Percentiles rank a stretch among this genome's conserved stretches.
Conservation (phyloP, 2,797 vertebrate genomes). For the Coranthus polyacanthus region DNA sequence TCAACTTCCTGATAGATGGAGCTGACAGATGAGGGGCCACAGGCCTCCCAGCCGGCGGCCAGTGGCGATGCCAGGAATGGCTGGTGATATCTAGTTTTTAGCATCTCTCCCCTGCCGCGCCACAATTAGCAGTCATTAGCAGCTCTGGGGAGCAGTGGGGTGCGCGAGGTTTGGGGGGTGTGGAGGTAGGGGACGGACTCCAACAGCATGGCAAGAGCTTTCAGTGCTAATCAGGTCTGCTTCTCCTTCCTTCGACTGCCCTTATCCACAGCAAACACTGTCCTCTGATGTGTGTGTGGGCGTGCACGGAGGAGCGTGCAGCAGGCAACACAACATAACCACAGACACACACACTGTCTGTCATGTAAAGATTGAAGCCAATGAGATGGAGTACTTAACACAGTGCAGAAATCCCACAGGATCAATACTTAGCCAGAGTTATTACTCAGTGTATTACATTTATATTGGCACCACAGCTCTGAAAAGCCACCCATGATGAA, state of each 20-base stretch:
- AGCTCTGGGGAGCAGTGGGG: conserved; percentile 56
- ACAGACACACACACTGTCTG: conserved; percentile 29
- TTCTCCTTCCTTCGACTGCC: conserved; percentile 36
- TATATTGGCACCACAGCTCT: conserved; percentile 61
- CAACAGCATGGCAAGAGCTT: conserved; percentile 44
- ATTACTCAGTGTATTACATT: conserved; percentile 70
- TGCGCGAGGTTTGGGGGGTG: conserved; percentile 26
- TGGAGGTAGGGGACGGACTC: conserved; percentile 47
- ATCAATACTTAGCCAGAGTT: conserved; percentile 73
- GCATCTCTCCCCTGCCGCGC: conserved; percentile 65
- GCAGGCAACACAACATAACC: background rate
- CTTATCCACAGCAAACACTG: conserved; percentile 31
- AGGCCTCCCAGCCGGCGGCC: conserved; percentile 55
- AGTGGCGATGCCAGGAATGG: conserved; percentile 55
- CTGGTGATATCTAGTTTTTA: conserved; percentile 60
- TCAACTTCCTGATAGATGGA: conserved; percentile 52
- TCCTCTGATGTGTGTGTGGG: conserved; percentile 38
- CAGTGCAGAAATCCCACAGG: conserved; percentile 65
- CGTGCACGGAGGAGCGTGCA: no score
- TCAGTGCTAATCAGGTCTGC: conserved; percentile 56
- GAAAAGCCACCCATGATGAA: conserved; percentile 51
- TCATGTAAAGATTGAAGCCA: conserved; percentile 64
- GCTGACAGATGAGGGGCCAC: conserved; percentile 66
- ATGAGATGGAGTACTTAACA: conserved; percentile 68
- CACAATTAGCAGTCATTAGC: conserved; percentile 84